phyloP scores from a whole-genome alignment of 2,113 vertebrate species.

The Pandion haliaetus region DNA sequence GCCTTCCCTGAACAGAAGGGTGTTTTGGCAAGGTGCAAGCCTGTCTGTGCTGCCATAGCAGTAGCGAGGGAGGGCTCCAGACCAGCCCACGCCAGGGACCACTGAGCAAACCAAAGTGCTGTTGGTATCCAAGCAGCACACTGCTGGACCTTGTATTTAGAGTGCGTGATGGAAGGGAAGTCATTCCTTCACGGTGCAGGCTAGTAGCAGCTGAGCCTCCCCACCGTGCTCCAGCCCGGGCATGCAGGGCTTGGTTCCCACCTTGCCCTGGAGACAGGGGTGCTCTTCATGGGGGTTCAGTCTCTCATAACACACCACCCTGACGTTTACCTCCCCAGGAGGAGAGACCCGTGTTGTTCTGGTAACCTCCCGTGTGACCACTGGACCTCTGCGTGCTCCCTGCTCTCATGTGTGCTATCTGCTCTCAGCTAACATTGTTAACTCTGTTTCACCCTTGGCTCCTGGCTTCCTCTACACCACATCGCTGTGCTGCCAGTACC shows the following conservation, averaged over 20 bases:
- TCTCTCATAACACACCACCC: neutral
- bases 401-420: neutral
- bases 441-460: neutral
- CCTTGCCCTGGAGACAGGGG: neutral
- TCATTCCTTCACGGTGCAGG: rapidly evolving
- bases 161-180: neutral
- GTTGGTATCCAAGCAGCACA: neutral
- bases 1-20: neutral
- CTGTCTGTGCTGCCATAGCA: neutral
- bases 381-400: neutral
- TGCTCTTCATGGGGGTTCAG: neutral
- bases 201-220: neutral
- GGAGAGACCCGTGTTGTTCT: neutral
- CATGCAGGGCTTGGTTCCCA: neutral
- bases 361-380: neutral
- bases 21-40: neutral
- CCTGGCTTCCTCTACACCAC: neutral
- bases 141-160: neutral
- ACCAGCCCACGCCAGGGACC: no score
- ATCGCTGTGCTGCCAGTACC: neutral
- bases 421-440: no score
- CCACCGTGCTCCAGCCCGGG: neutral
- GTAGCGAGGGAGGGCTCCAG: neutral
- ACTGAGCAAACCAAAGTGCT: neutral
- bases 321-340: neutral